A percentile compares a stretch with the other conserved stretches of the same genome.
phyloP scores from a whole-genome alignment of 2,888 invertebrate genomes.

The Sicus ferrugineus region DNA sequence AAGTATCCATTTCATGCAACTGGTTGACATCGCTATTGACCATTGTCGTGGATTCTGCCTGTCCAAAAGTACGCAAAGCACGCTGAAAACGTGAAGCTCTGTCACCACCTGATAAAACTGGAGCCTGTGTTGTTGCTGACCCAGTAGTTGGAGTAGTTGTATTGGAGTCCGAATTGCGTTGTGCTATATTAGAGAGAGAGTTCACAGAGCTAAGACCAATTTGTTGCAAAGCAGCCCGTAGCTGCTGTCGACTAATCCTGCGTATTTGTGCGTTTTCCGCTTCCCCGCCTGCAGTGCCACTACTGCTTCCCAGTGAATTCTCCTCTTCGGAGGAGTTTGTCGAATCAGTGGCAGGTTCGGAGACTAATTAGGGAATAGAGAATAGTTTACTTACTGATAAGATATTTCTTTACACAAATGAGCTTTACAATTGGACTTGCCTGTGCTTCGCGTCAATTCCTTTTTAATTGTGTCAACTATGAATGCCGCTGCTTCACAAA shows the following conservation, averaged over 20 bases:
- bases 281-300: slow-evolving; percentile 48
- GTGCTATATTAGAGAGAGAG: slow-evolving; percentile 62
- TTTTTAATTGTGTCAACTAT: slow-evolving; percentile 62
- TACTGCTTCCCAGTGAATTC: slow-evolving; percentile 55
- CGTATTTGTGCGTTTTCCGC: slow-evolving; percentile 59
- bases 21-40: slow-evolving; percentile 31
- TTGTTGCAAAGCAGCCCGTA: slow-evolving; percentile 53
- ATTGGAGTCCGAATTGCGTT: slow-evolving; percentile 54
- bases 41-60: slow-evolving; percentile 25
- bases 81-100: slow-evolving; percentile 75
- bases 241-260: slow-evolving; percentile 61
- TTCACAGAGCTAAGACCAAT: slow-evolving; percentile 57
- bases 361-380: slow-evolving; percentile 46
- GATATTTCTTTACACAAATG: too few relatives aligned
- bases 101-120: slow-evolving; percentile 42
- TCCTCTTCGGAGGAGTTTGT: slow-evolving; percentile 64
- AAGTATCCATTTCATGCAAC: slow-evolving; percentile 48
- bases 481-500: slow-evolving; percentile 71
- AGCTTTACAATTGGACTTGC: slow-evolving; percentile 50
- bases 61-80: slow-evolving; percentile 66
- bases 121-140: slow-evolving; percentile 31
- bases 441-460: slow-evolving; percentile 57
- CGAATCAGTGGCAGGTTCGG: slow-evolving; percentile 60
- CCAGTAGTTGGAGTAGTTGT: slow-evolving; percentile 31
- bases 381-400: too few relatives aligned